Evolutionary conservation across 1,140 invertebrate genomes (phyloP).

Genomic region (Drosophila grimshawi): DNA sequence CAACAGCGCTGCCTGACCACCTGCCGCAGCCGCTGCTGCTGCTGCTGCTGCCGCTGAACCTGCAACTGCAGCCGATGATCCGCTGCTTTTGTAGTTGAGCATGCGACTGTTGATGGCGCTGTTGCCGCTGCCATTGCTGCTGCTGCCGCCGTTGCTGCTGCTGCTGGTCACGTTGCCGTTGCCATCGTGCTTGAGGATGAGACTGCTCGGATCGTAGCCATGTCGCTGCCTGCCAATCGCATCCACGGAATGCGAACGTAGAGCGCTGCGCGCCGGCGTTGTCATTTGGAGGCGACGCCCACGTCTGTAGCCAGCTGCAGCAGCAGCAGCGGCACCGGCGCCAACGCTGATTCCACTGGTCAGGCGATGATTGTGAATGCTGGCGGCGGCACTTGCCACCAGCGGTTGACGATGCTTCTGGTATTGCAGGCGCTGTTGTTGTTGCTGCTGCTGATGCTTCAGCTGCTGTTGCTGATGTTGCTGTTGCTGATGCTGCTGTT

Average conservation of each 20-base stretch:
- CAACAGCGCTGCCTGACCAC: constrained; percentile 70
- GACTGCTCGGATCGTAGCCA: constrained; percentile 74
- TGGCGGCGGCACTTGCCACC: constrained; percentile 69
- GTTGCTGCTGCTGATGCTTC: constrained; percentile 43
- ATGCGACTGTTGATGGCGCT: constrained; percentile 59
- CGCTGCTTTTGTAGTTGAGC: constrained; percentile 71
- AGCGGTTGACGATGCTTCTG: constrained; percentile 70
- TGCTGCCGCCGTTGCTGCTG: constrained; percentile 19
- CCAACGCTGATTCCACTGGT: constrained; percentile 38
- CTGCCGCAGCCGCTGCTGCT: constrained; percentile 37
- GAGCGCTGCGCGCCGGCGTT: constrained; percentile 42
- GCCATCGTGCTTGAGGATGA: constrained; percentile 78
- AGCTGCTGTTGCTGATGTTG: constrained; percentile 27
- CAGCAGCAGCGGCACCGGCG: constrained; percentile 38
- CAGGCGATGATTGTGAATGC: constrained; percentile 73
- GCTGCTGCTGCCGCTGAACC: constrained; percentile 22
- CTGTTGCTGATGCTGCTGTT: constrained; percentile 23
- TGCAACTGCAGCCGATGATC: constrained; percentile 5
- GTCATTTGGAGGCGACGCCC: constrained; percentile 59
- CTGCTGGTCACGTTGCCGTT: constrained; percentile 65
- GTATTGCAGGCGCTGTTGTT: constrained; percentile 69
- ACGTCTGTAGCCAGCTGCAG: constrained; percentile 57
- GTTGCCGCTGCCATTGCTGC: constrained; percentile 1
- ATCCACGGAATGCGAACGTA: constrained; percentile 79
- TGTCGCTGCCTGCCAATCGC: constrained; percentile 74